phyloP scores from a whole-genome alignment of 2,113 vertebrate species.

The Scopus umbretta region DNA sequence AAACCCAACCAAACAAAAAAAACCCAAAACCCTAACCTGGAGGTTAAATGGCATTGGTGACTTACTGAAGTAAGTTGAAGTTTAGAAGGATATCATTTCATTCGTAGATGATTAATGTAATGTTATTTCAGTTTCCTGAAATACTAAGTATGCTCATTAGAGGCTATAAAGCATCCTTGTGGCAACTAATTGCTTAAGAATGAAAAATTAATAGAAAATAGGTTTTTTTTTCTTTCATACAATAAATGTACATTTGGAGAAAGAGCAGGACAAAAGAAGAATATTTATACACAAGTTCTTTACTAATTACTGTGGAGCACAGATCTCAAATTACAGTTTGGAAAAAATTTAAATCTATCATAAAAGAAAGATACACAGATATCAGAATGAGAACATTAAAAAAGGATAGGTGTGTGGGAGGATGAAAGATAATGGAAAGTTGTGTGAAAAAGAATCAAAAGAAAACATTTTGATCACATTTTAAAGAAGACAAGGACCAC shows the following conservation, averaged over 20 bases:
- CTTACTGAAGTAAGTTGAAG: not conserved
- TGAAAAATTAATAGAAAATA: not conserved
- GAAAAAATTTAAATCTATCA: not conserved
- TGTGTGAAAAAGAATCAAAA: not conserved
- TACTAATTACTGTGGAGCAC: not conserved
- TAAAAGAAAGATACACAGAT: not conserved
- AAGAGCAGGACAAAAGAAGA: not conserved
- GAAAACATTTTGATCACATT: not conserved
- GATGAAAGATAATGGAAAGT: not conserved
- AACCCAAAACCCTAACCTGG: no score
- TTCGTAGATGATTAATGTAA: not conserved
- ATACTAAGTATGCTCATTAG: not conserved
- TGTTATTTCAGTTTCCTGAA: not conserved
- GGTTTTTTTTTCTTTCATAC: not conserved
- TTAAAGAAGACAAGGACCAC: not conserved
- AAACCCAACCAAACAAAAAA: no score
- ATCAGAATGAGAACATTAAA: not conserved
- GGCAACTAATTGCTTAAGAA: not conserved
- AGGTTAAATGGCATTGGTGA: not conserved
- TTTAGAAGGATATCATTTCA: not conserved
- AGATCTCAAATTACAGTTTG: not conserved
- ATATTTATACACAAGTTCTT: not conserved
- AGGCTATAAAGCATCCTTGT: not conserved
- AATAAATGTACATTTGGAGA: not conserved
- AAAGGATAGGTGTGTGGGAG: not conserved